Percentiles rank a stretch among this genome's conserved stretches.
phyloP scores from a whole-genome alignment of 2,888 invertebrate genomes.

The Hesperia comma region DNA sequence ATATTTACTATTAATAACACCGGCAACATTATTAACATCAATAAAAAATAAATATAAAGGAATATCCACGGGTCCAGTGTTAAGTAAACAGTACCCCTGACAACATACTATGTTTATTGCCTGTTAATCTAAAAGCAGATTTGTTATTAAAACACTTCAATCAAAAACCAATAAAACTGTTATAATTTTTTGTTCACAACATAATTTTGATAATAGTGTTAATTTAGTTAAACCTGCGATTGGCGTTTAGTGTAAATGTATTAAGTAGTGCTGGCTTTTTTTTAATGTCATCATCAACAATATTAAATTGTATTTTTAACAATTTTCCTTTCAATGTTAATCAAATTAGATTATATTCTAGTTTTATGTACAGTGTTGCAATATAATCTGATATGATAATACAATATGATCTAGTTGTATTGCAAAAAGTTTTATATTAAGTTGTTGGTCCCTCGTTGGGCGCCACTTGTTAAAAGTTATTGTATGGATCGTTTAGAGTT shows the following conservation, averaged over 20 bases:
- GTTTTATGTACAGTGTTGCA: no score
- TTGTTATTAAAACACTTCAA: conserved; percentile 37
- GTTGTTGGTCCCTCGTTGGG: no score
- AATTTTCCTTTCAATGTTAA: no score
- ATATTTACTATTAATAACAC: background rate
- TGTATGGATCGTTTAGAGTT: no score
- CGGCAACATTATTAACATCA: background rate
- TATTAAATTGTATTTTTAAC: no score
- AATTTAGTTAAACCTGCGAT: conserved; percentile 39
- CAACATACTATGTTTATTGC: conserved; percentile 33
- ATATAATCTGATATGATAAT: no score
- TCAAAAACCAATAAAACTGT: conserved; percentile 23
- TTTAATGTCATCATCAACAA: background rate
- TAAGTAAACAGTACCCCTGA: conserved; percentile 10
- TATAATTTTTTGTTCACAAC: conserved; percentile 14
- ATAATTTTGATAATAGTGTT: conserved; percentile 30
- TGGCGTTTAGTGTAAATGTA: conserved; percentile 37
- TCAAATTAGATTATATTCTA: no score
- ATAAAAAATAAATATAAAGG: no score
- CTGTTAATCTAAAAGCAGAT: conserved; percentile 57
- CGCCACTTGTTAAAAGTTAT: no score
- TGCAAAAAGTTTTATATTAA: no score
- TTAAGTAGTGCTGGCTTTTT: conserved; percentile 14
- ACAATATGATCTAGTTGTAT: no score
- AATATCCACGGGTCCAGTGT: background rate